These are phyloP conservation scores for Ryuthela nishihirai DNA, from an alignment of 2,888 invertebrate genomes.

Conservation along the genomic window DNA sequence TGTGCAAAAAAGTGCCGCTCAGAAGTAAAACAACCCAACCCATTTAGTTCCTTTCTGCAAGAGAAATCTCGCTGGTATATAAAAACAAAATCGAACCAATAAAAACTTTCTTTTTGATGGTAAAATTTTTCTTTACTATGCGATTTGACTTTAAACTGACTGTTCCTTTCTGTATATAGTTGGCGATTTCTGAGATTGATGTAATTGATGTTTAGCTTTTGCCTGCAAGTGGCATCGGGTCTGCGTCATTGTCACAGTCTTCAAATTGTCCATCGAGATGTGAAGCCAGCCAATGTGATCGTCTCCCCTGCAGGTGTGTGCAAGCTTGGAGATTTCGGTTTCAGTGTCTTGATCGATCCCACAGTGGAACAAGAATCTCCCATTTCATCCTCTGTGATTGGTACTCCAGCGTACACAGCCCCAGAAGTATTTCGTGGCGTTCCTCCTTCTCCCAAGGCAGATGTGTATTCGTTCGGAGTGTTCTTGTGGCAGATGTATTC, in stretches of 20 bases:
- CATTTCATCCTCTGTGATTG: neutral
- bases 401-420: conserved; percentile 24
- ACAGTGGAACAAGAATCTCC: neutral
- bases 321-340: conserved; percentile 31
- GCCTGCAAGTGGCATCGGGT: conserved; percentile 14
- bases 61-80: no score
- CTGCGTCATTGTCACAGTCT: conserved; percentile 20
- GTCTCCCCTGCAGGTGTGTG: conserved; percentile 22
- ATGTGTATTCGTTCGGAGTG: conserved; percentile 24
- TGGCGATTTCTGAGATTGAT: no score
- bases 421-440: conserved; percentile 28
- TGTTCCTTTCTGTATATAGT: no score
- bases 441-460: neutral
- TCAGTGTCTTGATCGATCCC: conserved; percentile 4
- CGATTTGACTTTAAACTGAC: no score
- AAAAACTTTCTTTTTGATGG: no score
- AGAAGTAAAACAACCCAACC: no score
- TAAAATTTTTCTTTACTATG: no score
- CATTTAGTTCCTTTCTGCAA: no score
- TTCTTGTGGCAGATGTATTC: conserved; percentile 29
- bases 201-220: conserved; percentile 26
- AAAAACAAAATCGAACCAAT: no score
- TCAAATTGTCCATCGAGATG: conserved; percentile 21
- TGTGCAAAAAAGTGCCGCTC: no score
- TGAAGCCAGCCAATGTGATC: conserved; percentile 32